Base-by-base conservation (phyloP, 2,113 vertebrate genomes). In the Castor canadensis region DNA sequence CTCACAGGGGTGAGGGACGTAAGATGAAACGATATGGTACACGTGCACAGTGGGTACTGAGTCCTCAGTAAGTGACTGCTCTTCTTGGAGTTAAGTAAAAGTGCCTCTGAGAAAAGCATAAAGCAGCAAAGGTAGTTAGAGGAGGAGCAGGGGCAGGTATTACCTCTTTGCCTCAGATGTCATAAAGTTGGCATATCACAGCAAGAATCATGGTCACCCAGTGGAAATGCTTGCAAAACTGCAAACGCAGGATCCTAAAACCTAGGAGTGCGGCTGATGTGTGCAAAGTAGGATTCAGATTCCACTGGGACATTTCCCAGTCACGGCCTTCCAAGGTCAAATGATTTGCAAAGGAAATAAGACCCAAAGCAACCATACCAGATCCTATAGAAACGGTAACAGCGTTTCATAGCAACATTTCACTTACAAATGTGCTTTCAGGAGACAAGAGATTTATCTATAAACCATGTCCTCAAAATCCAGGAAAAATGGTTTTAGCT, bases 221-320 rank as follows among this genome's bases (percentile, higher is more conserved):
- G 99, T 99, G 99, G 99, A 99, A 93, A 99, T 98, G 0, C 99
- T 99, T 45, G 99, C 98, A 30, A 99, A 20, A 99, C 99, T 43
- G 99, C 99, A 9, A 99, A 64, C 99, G 99, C 98, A 99, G 98
- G 99, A 99, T 52, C 99, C 99, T 60, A 99, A 99, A 99, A 99
- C 95, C 98, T 99, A 54, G 99, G 98, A 24, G 99, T 99, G 97
- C 99, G 1, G 99, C 99, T 0, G 99, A 99, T 71, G 99, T 99
- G 22, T 97, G 99, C 97, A 98, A 99, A 96, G 97, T 99, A 88
- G 9, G 95, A 85, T 6, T n/a, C 99, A 30, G 99, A 99, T 95
- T 77, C 96, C 10, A 96, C 97, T 17, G 99, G 99, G 77, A 98
- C 99, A 77, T 97, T 99, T 67, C 99, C 99, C 98, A 99, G 99